Evolutionary conservation across 2,888 invertebrate species (phyloP).

Genomic region (Eupsilia transversa): DNA sequence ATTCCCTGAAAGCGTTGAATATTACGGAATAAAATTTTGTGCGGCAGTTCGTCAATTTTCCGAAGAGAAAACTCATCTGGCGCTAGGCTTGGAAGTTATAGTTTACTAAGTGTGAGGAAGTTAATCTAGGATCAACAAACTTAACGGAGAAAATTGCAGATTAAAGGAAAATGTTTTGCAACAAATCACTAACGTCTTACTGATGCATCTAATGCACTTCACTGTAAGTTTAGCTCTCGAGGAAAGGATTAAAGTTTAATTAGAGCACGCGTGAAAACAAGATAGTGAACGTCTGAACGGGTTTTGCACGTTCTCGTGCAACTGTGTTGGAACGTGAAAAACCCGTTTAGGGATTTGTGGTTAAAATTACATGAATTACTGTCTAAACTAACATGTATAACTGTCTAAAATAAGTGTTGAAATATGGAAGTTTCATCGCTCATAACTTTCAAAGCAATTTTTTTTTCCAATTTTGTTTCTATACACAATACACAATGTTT

Average conservation of each 20-base stretch:
- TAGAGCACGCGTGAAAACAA: constrained; percentile 10
- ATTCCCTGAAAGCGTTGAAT: neutral
- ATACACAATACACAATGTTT: too few species aligned
- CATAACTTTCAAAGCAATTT: too few species aligned
- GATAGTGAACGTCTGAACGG: neutral
- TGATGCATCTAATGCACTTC: constrained; percentile 16
- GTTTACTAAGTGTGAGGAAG: neutral
- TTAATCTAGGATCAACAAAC: neutral
- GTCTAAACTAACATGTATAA: too few species aligned
- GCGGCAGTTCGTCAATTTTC: neutral
- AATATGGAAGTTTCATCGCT: too few species aligned
- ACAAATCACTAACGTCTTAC: neutral
- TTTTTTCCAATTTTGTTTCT: too few species aligned
- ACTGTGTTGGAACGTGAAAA: neutral
- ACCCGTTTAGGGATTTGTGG: neutral
- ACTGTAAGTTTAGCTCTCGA: constrained; percentile 11
- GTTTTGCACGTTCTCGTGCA: neutral
- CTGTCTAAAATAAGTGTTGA: too few species aligned
- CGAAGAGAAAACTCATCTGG: too few species aligned
- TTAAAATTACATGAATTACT: neutral
- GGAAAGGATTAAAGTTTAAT: constrained; percentile 20
- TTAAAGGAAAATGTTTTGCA: neutral
- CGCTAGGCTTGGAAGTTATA: neutral
- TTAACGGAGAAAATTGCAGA: neutral
- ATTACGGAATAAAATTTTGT: too few species aligned